Evolutionary conservation across 2,888 invertebrate species (phyloP).

Genomic region (Malacosoma neustria): DNA sequence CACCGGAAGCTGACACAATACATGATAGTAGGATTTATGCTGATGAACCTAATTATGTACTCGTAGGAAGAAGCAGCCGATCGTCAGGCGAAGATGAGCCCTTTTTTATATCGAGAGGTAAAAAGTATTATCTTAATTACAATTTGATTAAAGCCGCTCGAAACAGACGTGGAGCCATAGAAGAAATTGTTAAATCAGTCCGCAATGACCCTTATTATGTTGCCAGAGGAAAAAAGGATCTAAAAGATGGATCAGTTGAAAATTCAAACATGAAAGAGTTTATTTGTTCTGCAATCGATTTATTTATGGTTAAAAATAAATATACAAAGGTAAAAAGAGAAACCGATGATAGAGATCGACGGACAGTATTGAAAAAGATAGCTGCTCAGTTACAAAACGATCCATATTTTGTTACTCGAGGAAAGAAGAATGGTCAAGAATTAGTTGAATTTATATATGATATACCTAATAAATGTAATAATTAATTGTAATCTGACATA

Average conservation of each 20-base stretch:
- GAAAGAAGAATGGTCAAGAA: conserved; percentile 42
- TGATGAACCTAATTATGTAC: conserved; percentile 70
- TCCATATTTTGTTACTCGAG: conserved; percentile 61
- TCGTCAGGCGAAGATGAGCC: conserved; percentile 58
- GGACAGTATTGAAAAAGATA: conserved; percentile 53
- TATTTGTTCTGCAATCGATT: conserved; percentile 47
- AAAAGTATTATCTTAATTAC: conserved; percentile 36
- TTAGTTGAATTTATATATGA: conserved; percentile 43
- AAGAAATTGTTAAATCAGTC: conserved; percentile 60
- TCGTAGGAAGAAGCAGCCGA: conserved; percentile 60
- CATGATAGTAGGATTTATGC: conserved; percentile 59
- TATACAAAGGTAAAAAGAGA: conserved; percentile 41
- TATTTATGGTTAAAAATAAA: conserved; percentile 28
- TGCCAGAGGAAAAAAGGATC: conserved; percentile 66
- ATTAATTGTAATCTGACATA: conserved; percentile 8
- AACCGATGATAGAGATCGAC: conserved; percentile 43
- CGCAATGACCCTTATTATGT: conserved; percentile 69
- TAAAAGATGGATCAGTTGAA: conserved; percentile 14
- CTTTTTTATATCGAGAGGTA: conserved; percentile 52
- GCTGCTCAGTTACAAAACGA: conserved; percentile 58
- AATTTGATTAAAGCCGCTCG: conserved; percentile 35
- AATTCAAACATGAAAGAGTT: conserved; percentile 40
- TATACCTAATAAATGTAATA: conserved; percentile 44
- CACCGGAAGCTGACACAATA: conserved; percentile 35
- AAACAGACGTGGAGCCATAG: conserved; percentile 52